Conservation (phyloP, 1,140 invertebrate genomes). For the Diorhabda elongata region DNA sequence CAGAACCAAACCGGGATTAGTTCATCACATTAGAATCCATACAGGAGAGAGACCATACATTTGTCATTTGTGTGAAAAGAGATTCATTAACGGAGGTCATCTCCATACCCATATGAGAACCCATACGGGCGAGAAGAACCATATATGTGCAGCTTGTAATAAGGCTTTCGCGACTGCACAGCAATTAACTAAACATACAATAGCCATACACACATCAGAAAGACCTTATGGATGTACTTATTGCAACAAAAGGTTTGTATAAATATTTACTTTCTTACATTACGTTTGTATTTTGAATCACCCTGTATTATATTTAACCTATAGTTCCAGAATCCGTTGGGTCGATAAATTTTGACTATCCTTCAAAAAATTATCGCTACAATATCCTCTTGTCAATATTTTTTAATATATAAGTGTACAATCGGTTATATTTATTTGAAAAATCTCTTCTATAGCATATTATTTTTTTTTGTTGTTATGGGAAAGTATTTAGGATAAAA, state of each 20-base stretch:
- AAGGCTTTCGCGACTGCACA: conserved; percentile 54
- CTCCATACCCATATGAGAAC: conserved; percentile 50
- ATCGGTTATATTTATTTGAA: too few species aligned
- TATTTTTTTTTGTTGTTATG: too few species aligned
- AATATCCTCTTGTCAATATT: too few species aligned
- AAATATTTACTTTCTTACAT: background rate
- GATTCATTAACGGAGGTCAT: conserved; percentile 51
- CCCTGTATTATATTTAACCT: background rate
- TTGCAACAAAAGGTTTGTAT: conserved; percentile 43
- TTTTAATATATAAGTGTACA: too few species aligned
- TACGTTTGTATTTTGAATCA: background rate
- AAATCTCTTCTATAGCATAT: too few species aligned
- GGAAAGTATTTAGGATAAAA: too few species aligned
- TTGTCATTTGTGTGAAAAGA: conserved; percentile 61
- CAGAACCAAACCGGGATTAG: conserved; percentile 41
- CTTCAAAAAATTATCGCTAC: too few species aligned
- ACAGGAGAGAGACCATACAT: conserved; percentile 58
- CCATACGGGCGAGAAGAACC: conserved; percentile 61
- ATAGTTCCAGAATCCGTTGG: too few species aligned
- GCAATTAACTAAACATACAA: conserved; percentile 56
- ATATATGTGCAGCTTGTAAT: conserved; percentile 54
- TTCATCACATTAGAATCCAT: conserved; percentile 49
- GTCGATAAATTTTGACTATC: too few species aligned
- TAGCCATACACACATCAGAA: conserved; percentile 65
- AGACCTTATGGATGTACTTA: conserved; percentile 54